Percentiles rank a stretch among this genome's conserved stretches.
Conservation (phyloP, 1,140 invertebrate species). For the Drosophila baimaii region DNA sequence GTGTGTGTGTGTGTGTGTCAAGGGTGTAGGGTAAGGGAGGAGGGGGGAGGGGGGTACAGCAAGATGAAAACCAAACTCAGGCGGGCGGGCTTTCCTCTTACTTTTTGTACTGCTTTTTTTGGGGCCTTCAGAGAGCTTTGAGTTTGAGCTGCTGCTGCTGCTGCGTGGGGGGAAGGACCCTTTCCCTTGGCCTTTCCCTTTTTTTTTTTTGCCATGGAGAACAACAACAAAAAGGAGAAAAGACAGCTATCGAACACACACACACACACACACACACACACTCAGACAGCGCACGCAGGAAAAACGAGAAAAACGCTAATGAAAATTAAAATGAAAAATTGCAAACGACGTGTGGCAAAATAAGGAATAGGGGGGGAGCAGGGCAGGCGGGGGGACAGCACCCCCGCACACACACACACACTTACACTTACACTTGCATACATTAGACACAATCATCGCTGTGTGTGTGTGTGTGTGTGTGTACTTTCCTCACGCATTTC, state of each 20-base stretch:
- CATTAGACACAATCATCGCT: constrained; percentile 65
- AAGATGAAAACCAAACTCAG: constrained; percentile 12
- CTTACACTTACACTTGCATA: constrained; percentile 44
- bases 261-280: constrained; percentile 30
- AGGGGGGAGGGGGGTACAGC: neutral
- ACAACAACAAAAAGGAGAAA: constrained; percentile 31
- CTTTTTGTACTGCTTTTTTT: neutral
- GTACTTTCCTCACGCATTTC: constrained; percentile 41
- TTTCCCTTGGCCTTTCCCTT: neutral
- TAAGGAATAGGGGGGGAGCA: neutral
- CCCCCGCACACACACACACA: constrained; percentile 18
- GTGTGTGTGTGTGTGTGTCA: neutral
- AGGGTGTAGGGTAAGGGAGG: no score
- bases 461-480: constrained; percentile 33
- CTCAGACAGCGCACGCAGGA: constrained; percentile 36
- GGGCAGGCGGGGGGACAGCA: neutral
- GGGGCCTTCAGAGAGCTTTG: constrained; percentile 13
- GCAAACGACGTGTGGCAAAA: constrained; percentile 76
- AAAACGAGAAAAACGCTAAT: constrained; percentile 83
- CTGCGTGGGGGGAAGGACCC: neutral
- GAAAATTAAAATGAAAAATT: constrained; percentile 85
- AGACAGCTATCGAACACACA: constrained; percentile 49
- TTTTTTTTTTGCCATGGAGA: constrained; percentile 2
- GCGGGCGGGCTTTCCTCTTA: constrained; percentile 15
- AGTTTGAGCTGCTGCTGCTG: neutral